Base-by-base conservation (phyloP, 1,140 invertebrate species). In the Gonatopus flavifemur region DNA sequence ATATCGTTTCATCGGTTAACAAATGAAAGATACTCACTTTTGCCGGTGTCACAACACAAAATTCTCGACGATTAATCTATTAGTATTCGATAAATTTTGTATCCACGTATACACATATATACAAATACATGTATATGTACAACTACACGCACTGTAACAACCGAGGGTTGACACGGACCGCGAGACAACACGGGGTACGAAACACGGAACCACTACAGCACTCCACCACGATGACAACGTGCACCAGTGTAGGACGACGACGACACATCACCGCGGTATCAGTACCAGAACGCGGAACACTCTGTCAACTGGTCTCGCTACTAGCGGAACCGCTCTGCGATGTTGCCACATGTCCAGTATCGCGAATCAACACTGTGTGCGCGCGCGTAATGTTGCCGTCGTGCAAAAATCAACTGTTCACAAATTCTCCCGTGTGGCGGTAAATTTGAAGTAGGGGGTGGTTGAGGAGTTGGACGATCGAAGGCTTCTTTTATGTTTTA, bases 251-350 rank as follows among this genome's bases (percentile, higher is more conserved):
- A 37, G 49, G 49, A 59, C 54, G 25, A 24, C 32, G 43, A 37
- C 42, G 40, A 51, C 42, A 46, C 56, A 59, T 56, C 57, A 59
- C 60, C 56, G 56, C n/a, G n/a, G n/a, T 56, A 19, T 24, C 39
- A 30, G 57, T 48, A n/a, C n/a, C n/a, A 55, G 37, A 35, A 59
- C 47, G 46, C 47, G 33, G 42, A 56, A 50, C 60, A 38, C 21
- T 57, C 56, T 59, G 35, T 58, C 54, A 57, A 57, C 50, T 55
- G 43, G 52, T 47, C 25, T 24, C 33, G 38, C 40, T 37, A 36
- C 49, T 51, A 47, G 12, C 24, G 38, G 43, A 37, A 35, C 44
- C 35, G 40, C 37, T 13, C 32, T 18, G 32, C 55, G 50, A 21
- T 32, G 59, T 15, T 61, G 54, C 58, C 57, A 52, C 32, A 3